Base-by-base conservation (phyloP, 2,888 invertebrate species). In the Agrochola circellaris region DNA sequence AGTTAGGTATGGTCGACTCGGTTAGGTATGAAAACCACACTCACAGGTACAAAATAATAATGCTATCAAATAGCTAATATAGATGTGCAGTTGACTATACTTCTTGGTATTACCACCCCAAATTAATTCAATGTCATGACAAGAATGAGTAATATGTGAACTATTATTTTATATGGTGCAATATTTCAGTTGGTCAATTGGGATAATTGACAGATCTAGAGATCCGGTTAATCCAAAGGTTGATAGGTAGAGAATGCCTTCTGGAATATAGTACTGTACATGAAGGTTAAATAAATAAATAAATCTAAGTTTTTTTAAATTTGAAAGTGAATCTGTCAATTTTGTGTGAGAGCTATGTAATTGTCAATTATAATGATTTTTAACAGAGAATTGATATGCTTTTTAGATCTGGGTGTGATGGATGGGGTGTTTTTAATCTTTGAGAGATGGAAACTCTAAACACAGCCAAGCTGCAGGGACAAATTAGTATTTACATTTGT, bases 111-210 rank as follows among this genome's bases (percentile, higher is more conserved):
- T 58, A 56, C 5, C n/a, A 65, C 9, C 13, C 62, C 34, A 75
- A 81, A 81, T 68, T 34, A 64, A 64, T 64, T 23, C 34, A 81
- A 58, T 68, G 48, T 48, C 74, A 38, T 30, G 13, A 56, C 30
- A 64, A 58, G 7, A 11, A 79, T 78, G 73, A 78, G 51, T 79
- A 73, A 79, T 65, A 4, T 15, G 23, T 42, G 34, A 34, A 38
- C 4, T 30, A 30, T 78, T 78, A 7, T 72, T 79, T 65, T 17
- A 60, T 34, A n/a, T 73, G 58, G 80, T 79, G 78, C 80, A 78
- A 78, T 73, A 66, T 45, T 79, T 34, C 56, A 0, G 3, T 20
- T 56, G 11, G 9, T 38, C n/a, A n/a, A 34, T 51, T 67, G 8
- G 17, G 23, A 48, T 48, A 48, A 23, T 48, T 66, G 23, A 48